Evolutionary conservation across 2,797 vertebrate species (phyloP).

Genomic region (Phalanger gymnotis): DNA sequence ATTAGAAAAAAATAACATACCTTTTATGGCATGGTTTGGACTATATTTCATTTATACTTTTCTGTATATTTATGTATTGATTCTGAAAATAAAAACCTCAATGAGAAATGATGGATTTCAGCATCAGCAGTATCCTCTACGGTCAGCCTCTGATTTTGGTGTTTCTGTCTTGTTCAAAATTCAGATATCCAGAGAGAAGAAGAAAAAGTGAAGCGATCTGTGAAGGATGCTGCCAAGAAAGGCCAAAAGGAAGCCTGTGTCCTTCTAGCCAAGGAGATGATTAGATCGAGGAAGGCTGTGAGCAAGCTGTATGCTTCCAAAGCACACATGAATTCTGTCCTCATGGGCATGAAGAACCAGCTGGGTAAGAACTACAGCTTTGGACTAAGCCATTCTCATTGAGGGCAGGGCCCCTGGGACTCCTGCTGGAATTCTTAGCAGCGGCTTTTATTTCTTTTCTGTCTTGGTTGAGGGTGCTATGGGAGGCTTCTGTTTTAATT

Average conservation of each 20-base stretch:
- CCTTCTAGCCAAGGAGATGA: conserved; percentile 95
- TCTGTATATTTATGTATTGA: conserved; percentile 36
- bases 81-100: conserved; percentile 30
- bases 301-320: conserved; percentile 96
- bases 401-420: not conserved
- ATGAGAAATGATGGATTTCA: not conserved
- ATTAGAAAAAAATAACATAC: not conserved
- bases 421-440: not conserved
- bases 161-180: conserved; percentile 46
- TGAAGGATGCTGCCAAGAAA: conserved; percentile 97
- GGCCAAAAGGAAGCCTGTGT: conserved; percentile 96
- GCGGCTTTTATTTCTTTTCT: conserved; percentile 28
- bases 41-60: conserved; percentile 28
- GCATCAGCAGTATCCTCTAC: not conserved
- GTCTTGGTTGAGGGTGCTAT: conserved; percentile 27
- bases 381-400: not conserved
- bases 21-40: not conserved
- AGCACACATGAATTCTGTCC: conserved; percentile 98
- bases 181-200: conserved; percentile 97
- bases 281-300: conserved; percentile 93
- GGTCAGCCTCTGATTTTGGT: conserved; percentile 4
- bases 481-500: conserved; percentile 2
- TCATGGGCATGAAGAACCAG: conserved; percentile 99
- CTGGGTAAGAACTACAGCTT: conserved; percentile 88
- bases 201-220: conserved; percentile 97